Evolutionary conservation across 2,797 vertebrate species (phyloP), one percentile per base, ranked within the genome.

Genomic region (Apogon talboti): DNA sequence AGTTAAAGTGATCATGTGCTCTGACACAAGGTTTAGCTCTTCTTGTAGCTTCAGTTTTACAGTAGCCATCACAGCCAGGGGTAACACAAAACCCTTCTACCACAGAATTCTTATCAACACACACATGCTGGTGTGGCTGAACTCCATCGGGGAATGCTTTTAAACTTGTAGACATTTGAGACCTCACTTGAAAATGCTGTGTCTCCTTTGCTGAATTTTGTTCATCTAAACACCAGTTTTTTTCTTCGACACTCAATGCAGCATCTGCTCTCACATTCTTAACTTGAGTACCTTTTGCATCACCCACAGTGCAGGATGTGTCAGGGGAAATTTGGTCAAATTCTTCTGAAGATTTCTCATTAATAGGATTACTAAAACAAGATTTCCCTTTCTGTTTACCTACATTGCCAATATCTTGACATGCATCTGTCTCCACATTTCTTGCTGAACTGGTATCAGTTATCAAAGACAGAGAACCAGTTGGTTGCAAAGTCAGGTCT

Each of bases 121-220:
- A 13, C 44, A 43, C n/a, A 24, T 48, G 61, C 16, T 65, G 74
- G 52, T 66, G 43, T 1, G 12, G 6, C 24, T 50, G 9, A 69
- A 48, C 21, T 44, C 37, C 65, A 28, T 44, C 45, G 7, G 45
- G 63, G 58, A 55, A n/a, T 11, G 49, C 53, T 16, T 60, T 28
- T 5, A 18, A 5, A 11, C 19, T 35, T 61, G 11, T 35, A 47
- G 62, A 53, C 52, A 46, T 10, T 24, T 68, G 58, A 24, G 30
- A 24, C 24, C 19, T 14, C 42, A 16, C 41, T 68, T 61, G 28
- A n/a, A 75, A 43, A 57, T 54, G 19, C 37, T 66, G 61, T 64
- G 7, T 30, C 3, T 2, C 43, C 28, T 44, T 50, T 40, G 42
- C 8, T 1, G 18, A 33, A 16, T 19, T 77, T 54, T 37, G 52